A percentile compares a stretch with the other conserved stretches of the same genome.
These are phyloP conservation scores for Trichonephila clavata DNA, from an alignment of 1,140 invertebrate species.

Conservation along the genomic window DNA sequence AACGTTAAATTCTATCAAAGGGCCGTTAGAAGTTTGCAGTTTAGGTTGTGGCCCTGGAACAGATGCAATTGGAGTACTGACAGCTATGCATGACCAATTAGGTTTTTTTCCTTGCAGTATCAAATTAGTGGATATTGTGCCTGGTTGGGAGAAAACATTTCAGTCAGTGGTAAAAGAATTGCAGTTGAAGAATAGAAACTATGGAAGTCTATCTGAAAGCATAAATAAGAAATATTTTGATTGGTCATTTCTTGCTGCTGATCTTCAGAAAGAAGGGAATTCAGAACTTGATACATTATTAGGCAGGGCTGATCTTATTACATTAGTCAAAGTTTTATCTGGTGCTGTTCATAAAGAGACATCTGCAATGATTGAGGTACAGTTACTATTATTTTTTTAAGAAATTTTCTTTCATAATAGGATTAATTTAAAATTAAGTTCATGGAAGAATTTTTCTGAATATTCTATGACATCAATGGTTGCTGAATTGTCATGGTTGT, in stretches of 20 bases:
- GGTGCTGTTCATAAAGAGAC: slow-evolving; percentile 4
- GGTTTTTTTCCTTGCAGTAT: neutral
- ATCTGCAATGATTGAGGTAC: slow-evolving; percentile 26
- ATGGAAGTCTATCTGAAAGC: neutral
- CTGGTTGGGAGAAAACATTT: slow-evolving; percentile 30
- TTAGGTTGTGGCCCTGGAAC: slow-evolving; percentile 39
- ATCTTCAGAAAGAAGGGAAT: neutral
- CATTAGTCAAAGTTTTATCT: slow-evolving; percentile 37
- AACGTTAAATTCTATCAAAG: neutral
- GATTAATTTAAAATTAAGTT: too few species aligned
- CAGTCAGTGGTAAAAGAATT: slow-evolving; percentile 17
- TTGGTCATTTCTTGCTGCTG: neutral
- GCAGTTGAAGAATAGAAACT: neutral
- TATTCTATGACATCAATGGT: neutral
- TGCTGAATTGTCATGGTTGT: too few species aligned
- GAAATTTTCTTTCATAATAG: too few species aligned
- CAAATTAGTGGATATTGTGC: neutral
- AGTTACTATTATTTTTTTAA: neutral
- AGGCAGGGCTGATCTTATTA: neutral
- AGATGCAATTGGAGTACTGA: neutral
- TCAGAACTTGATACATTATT: neutral
- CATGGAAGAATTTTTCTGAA: neutral
- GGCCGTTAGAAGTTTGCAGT: slow-evolving; percentile 32
- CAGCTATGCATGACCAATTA: neutral
- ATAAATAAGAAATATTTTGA: neutral